Base-by-base conservation (phyloP, 2,113 vertebrate species). In the Proterorhinus semilunaris region DNA sequence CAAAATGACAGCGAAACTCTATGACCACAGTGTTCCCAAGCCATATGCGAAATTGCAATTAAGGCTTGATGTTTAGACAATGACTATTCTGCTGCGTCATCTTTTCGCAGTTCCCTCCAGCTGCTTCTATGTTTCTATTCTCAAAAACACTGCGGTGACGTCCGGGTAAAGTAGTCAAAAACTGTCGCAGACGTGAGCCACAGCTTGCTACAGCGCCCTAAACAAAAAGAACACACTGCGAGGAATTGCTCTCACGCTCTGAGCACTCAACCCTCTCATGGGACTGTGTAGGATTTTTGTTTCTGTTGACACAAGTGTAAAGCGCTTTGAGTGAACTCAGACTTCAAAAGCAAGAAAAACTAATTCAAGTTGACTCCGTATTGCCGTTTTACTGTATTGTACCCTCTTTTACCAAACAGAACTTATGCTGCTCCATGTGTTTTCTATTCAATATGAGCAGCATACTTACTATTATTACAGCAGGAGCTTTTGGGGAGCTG, bases 181-280 rank as follows among this genome's bases (percentile, higher is more conserved):
- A 11, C 45, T 72, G 47, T 50, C 43, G n/a, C 42, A 65, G 16
- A 47, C 65, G 21, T 36, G 59, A 64, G 66, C 59, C 62, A 43
- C 52, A 71, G 78, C 73, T 80, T 74, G 27, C 27, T 36, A 36
- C 27, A 36, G 78, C 61, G 63, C 76, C 73, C 44, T 58, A 71
- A 84, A 81, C 62, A 81, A 62, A 65, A 58, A 44, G 45, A 46
- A 8, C n/a, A 71, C 64, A 72, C 81, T 68, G 57, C 78, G 79
- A 84, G 81, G 69, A 68, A 45, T 43, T 43, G 64, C 68, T 85
- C 79, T 71, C 87, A 89, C 68, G 66, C 73, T 75, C 27, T 36
- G 27, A 36, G 55, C 50, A 62, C 53, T 66, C 11, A 72, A 66
- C 42, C 6, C 9, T 36, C 62, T 61, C 68, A 10, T 17, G 63